Evolutionary conservation across 2,888 invertebrate species (phyloP).

Genomic region (Ophion obscuratus): DNA sequence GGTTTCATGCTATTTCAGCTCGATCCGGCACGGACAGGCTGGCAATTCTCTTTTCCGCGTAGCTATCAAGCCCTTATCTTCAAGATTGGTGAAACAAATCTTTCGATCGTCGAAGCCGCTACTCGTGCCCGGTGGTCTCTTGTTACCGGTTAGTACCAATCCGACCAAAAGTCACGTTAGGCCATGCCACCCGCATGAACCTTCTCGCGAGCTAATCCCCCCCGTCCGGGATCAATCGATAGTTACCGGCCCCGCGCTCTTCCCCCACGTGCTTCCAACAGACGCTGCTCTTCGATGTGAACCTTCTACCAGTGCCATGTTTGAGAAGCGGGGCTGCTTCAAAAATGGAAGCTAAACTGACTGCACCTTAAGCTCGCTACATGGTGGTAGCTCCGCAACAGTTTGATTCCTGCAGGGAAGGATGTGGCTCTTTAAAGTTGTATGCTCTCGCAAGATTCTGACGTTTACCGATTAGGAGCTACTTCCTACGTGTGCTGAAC

Average conservation of each 20-base stretch:
- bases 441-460: conserved; percentile 29
- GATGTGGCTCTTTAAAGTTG: conserved; percentile 33
- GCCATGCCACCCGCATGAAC: background rate
- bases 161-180: background rate
- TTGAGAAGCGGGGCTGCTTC: too few species aligned
- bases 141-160: conserved; percentile 27
- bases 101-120: conserved; percentile 50
- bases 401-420: background rate
- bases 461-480: conserved; percentile 33
- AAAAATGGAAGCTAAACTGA: too few species aligned
- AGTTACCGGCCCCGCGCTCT: background rate
- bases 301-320: too few species aligned
- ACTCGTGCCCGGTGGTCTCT: conserved; percentile 27
- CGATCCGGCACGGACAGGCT: conserved; percentile 20
- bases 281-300: too few species aligned
- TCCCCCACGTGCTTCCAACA: too few species aligned
- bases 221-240: conserved; percentile 44
- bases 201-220: background rate
- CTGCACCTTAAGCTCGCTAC: too few species aligned
- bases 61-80: conserved; percentile 54
- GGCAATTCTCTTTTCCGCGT: conserved; percentile 17
- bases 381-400: background rate
- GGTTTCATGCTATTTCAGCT: conserved; percentile 34
- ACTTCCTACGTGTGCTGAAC: too few species aligned
- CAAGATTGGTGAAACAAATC: conserved; percentile 53